Evolutionary conservation across 2,888 invertebrate genomes (phyloP).

Genomic region (Caenorhabditis sp.): DNA sequence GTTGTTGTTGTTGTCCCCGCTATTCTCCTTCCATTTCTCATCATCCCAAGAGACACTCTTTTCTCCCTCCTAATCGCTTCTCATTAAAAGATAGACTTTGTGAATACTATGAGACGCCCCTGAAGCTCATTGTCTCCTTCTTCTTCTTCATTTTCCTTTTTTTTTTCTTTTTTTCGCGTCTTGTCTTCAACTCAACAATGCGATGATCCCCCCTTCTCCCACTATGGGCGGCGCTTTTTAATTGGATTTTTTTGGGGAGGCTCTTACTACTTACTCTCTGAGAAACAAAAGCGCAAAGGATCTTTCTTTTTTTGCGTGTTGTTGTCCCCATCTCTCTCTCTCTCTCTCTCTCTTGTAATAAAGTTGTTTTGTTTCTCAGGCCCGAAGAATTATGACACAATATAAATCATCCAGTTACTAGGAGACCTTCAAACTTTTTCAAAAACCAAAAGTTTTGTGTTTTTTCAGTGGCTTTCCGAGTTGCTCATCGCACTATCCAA

Average conservation of each 20-base stretch:
- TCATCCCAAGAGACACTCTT: neutral
- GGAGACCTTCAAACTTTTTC: too few relatives aligned
- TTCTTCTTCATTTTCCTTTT: conserved; percentile 9
- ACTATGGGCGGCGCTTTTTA: neutral
- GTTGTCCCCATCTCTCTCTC: neutral
- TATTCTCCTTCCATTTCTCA: too few relatives aligned
- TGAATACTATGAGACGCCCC: neutral
- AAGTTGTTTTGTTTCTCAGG: too few relatives aligned
- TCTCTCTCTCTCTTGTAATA: neutral
- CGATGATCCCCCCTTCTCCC: neutral
- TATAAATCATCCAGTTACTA: too few relatives aligned
- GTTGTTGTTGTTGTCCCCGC: neutral
- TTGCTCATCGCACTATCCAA: conserved; percentile 26
- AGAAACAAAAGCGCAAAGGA: too few relatives aligned
- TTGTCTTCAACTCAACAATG: too few relatives aligned
- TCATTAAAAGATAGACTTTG: conserved; percentile 18
- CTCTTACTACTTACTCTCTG: neutral
- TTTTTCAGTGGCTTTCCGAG: conserved; percentile 22
- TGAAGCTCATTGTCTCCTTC: conserved; percentile 12
- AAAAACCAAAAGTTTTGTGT: too few relatives aligned
- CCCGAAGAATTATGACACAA: too few relatives aligned
- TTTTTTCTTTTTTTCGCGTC: conserved; percentile 1
- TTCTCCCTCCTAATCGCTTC: neutral
- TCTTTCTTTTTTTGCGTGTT: too few relatives aligned
- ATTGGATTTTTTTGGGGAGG: conserved; percentile 3